Evolutionary conservation across 2,113 vertebrate species (phyloP).

Genomic region (Cygnus atratus): DNA sequence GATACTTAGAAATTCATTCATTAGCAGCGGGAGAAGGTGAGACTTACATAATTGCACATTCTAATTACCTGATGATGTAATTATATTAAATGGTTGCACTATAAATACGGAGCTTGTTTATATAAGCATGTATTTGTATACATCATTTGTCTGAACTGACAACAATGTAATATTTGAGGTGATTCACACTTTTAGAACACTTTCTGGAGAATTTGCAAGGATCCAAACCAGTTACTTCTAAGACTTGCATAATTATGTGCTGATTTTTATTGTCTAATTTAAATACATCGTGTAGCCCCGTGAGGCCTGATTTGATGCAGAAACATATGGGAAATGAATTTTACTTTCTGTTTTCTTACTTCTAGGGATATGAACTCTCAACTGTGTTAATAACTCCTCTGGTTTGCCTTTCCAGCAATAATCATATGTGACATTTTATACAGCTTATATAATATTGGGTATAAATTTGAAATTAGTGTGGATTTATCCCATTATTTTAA

Average conservation of each 20-base stretch:
- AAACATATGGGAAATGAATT: conserved; percentile 49
- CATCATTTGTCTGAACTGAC: conserved; percentile 63
- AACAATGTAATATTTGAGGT: conserved; percentile 40
- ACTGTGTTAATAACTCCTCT: conserved; percentile 45
- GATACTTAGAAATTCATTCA: conserved; percentile 9
- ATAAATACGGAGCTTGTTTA: conserved; percentile 54
- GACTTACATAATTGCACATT: conserved; percentile 41
- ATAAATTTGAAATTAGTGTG: conserved; percentile 29
- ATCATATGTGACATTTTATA: conserved; percentile 40
- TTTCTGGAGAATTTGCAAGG: conserved; percentile 51
- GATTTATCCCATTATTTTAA: conserved; percentile 48
- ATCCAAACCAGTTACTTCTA: conserved; percentile 18
- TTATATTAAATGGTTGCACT: conserved; percentile 58
- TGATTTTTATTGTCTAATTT: conserved; percentile 36
- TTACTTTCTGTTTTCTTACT: conserved; percentile 41
- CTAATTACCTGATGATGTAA: conserved; percentile 39
- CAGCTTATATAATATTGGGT: conserved; percentile 24
- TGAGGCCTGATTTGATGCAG: conserved; percentile 34
- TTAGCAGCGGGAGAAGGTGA: not conserved
- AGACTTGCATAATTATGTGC: conserved; percentile 35
- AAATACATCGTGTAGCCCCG: conserved; percentile 41
- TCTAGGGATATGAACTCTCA: conserved; percentile 13
- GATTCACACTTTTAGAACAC: conserved; percentile 11
- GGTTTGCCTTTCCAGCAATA: conserved; percentile 31
- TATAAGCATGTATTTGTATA: conserved; percentile 36